Base-by-base conservation (phyloP, 2,888 invertebrate species). In the Lochmaea crataegi region DNA sequence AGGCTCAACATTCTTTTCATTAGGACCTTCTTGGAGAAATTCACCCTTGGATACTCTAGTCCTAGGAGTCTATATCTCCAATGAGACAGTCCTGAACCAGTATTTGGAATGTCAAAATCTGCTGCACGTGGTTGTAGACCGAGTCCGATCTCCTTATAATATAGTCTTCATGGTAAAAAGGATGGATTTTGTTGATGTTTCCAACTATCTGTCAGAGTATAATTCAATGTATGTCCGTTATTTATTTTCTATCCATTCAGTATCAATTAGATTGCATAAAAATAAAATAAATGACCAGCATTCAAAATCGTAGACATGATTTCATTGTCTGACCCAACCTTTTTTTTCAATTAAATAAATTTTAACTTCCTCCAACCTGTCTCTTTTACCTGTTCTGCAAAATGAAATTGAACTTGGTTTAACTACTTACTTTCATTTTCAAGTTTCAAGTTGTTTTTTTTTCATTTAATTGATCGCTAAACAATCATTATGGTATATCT, bases 351-450 rank as follows among this genome's bases (percentile, higher is more conserved):
- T 26, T 26, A 32, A 32, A 48, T 48, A n/a, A 14, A 48, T 48
- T 57, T 57, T 57, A 11, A 57, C 12, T 57, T 10, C 22, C 57
- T 57, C 4, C 26, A 18, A 57, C 57, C 26, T 57, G 57, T 57
- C 57, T 57, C 12, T 4, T 57, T 26, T 26, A 57, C 22, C 57
- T 57, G 57, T 57, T 57, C 26, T 57, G 2, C n/a, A 3, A 57
- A 57, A 57, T 57, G 57, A 57, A 57, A 57, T 26, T 57, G 57
- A 57, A 57, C 57, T 22, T 57, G 57, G 12, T 32, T 7, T 7
- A 57, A 22, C 57, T 57, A 57, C 57, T 57, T 57, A 57, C 57
- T 57, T 57, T 57, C 57, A 57, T 57, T 57, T 57, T 57, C 57
- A 26, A 57, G 22, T 57, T 57, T 57, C 48, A 48, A 48, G 48